phyloP scores from a whole-genome alignment of 2,113 vertebrate species.

The Pterocles burchelli region DNA sequence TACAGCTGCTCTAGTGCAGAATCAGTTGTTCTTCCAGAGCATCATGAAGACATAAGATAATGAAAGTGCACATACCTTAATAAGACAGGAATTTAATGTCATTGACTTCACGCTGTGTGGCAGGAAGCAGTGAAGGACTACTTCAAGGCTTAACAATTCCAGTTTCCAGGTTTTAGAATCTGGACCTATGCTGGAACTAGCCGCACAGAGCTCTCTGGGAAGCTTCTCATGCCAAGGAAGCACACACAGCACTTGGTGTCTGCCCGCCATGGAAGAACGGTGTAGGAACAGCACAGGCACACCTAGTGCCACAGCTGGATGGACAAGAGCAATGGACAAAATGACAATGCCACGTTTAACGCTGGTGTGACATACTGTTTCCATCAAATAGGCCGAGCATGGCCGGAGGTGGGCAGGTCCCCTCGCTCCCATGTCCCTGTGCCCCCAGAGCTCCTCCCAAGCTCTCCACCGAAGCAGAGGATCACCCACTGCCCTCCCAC shows the following conservation, averaged over 20 bases:
- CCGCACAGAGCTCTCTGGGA: neutral
- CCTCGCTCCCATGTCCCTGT: neutral
- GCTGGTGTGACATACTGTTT: fast-evolving
- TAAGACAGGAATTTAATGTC: neutral
- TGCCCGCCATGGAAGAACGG: neutral
- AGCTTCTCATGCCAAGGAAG: neutral
- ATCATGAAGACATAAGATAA: neutral
- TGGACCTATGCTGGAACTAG: neutral
- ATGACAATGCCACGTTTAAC: neutral
- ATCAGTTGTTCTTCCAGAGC: neutral
- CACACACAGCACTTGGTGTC: neutral
- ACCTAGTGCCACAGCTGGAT: neutral
- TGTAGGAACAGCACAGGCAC: neutral
- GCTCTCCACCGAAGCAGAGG: neutral
- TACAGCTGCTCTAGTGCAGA: neutral
- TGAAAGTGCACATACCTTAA: neutral
- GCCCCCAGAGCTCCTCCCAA: neutral
- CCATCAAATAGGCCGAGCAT: neutral
- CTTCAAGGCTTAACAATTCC: neutral
- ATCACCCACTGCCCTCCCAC: neutral
- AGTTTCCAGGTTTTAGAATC: neutral
- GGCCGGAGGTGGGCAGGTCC: neutral
- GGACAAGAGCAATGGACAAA: no score
- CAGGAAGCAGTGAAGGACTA: neutral
- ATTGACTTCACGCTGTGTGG: neutral